phyloP scores from a whole-genome alignment of 1,140 invertebrate genomes.

The Dufourea novaeangliae region DNA sequence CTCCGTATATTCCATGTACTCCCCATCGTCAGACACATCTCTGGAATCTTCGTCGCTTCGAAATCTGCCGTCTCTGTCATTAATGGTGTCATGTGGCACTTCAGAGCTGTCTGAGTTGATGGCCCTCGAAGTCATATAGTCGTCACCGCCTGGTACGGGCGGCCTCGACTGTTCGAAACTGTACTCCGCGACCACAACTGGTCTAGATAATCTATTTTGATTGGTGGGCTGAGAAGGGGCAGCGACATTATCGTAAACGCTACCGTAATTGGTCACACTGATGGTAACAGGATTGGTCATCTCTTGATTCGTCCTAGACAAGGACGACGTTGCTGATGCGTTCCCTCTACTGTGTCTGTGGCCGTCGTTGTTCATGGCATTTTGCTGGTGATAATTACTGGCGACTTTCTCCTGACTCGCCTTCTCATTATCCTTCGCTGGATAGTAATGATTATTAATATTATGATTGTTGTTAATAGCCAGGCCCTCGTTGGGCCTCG shows the following conservation, averaged over 20 bases:
- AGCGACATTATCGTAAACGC: slow-evolving; percentile 9
- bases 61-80: slow-evolving; percentile 51
- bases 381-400: slow-evolving; percentile 61
- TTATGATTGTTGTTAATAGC: too few relatives aligned
- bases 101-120: slow-evolving; percentile 30
- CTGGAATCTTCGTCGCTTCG: slow-evolving; percentile 70
- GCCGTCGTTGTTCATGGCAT: slow-evolving; percentile 52
- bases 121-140: slow-evolving; percentile 27
- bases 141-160: neutral
- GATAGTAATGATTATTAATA: slow-evolving; percentile 53
- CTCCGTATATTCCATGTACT: slow-evolving; percentile 74
- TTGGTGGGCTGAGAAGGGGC: neutral
- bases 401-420: slow-evolving; percentile 62
- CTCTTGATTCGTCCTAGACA: slow-evolving; percentile 57
- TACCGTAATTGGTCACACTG: neutral
- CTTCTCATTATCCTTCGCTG: slow-evolving; percentile 46
- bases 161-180: slow-evolving; percentile 46
- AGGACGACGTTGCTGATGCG: slow-evolving; percentile 26
- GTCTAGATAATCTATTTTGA: slow-evolving; percentile 55
- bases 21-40: slow-evolving; percentile 70
- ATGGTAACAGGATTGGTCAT: slow-evolving; percentile 21
- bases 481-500: slow-evolving; percentile 26
- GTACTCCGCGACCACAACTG: slow-evolving; percentile 69
- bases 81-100: slow-evolving; percentile 28
- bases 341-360: slow-evolving; percentile 48